These are phyloP conservation scores for Monomorium pharaonis DNA, from an alignment of 1,140 invertebrate species.

Conservation along the genomic window DNA sequence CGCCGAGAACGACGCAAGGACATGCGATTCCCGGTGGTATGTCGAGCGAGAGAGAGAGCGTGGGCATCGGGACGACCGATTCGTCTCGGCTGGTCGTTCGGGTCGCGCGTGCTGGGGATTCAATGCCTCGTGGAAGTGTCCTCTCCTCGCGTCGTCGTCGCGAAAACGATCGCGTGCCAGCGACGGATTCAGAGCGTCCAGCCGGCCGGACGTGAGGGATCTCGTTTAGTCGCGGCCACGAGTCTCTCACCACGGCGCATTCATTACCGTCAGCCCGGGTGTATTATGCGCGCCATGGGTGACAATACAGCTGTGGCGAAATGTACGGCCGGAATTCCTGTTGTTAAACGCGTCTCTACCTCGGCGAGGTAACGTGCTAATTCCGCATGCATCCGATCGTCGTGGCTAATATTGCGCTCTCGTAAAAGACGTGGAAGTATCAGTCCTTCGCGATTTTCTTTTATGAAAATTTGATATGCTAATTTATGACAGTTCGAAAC, in stretches of 20 bases:
- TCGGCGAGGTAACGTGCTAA: constrained; percentile 23
- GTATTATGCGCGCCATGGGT: constrained; percentile 60
- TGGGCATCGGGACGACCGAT: constrained; percentile 61
- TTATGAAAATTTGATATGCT: not conserved
- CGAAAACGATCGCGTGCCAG: constrained; percentile 71
- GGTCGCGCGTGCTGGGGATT: constrained; percentile 41
- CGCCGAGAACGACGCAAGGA: constrained; percentile 62
- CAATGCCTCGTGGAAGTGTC: constrained; percentile 57
- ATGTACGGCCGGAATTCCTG: constrained; percentile 8
- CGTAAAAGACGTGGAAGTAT: not conserved
- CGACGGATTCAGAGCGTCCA: constrained; percentile 54
- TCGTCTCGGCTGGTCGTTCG: constrained; percentile 61
- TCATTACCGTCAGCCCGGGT: constrained; percentile 67
- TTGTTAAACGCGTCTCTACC: constrained; percentile 11
- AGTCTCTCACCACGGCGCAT: constrained; percentile 55
- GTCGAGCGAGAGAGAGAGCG: constrained; percentile 36
- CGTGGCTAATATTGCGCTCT: constrained; percentile 11
- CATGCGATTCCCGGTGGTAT: constrained; percentile 54
- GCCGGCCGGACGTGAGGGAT: constrained; percentile 22
- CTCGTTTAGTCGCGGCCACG: constrained; percentile 62
- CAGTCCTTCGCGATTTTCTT: not conserved
- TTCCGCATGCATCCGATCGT: constrained; percentile 17
- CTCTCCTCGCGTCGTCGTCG: constrained; percentile 32
- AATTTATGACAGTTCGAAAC: not conserved
- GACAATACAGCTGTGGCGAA: constrained; percentile 59